Evolutionary conservation across 2,113 vertebrate species (phyloP).

Genomic region (Alethe castanea): DNA sequence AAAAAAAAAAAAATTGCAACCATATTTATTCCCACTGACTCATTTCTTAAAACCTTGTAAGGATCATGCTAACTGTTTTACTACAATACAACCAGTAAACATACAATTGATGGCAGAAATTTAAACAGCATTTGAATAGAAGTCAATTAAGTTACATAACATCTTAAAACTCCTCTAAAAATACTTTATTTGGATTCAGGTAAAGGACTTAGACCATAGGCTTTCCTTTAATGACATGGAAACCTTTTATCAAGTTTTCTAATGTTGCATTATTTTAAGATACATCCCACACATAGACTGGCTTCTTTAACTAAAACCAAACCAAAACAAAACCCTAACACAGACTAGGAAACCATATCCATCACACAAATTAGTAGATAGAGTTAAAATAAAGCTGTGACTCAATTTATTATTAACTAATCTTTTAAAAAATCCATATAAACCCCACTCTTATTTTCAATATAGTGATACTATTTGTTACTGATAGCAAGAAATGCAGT

Average conservation of each 20-base stretch:
- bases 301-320: neutral
- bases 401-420: neutral
- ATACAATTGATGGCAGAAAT: neutral
- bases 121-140: neutral
- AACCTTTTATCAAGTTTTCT: neutral
- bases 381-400: neutral
- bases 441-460: neutral
- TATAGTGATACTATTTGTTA: neutral
- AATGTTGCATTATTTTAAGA: neutral
- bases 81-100: neutral
- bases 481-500: neutral
- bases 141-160: neutral
- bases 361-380: neutral
- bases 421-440: neutral
- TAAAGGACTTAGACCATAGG: neutral
- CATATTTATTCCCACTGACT: neutral
- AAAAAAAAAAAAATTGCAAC: neutral
- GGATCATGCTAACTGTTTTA: neutral
- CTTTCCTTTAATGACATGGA: neutral
- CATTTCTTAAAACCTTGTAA: neutral
- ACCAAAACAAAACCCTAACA: neutral
- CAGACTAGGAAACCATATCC: neutral
- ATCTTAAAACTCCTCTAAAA: neutral
- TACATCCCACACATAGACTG: neutral
- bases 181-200: neutral